Conservation (phyloP, 2,113 vertebrate genomes). For the Anarhynchus alexandrinus region DNA sequence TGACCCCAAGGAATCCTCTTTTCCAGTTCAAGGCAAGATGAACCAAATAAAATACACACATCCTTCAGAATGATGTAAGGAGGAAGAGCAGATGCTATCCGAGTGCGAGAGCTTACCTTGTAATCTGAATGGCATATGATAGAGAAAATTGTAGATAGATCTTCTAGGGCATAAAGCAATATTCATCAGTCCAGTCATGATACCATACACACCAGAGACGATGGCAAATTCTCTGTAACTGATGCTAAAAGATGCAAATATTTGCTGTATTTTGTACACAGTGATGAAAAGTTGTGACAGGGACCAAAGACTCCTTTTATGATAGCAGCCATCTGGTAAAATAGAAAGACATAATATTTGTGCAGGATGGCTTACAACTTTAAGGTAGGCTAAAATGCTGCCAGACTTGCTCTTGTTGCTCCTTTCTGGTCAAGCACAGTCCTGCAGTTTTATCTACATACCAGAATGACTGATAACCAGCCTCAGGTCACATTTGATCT, state of each 20-base stretch:
- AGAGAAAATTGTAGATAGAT: not conserved
- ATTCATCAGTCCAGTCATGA: not conserved
- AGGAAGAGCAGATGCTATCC: not conserved
- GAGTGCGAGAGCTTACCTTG: not conserved
- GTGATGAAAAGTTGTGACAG: slow-evolving; percentile 44
- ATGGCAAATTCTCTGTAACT: slow-evolving; percentile 20
- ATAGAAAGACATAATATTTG: slow-evolving; percentile 23
- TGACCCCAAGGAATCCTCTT: not conserved
- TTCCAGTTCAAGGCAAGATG: not conserved
- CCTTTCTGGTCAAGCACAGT: slow-evolving; percentile 3
- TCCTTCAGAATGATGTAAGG: not conserved
- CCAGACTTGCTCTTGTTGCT: slow-evolving; percentile 15
- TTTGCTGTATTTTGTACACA: slow-evolving; percentile 46
- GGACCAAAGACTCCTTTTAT: slow-evolving; percentile 32
- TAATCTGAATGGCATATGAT: not conserved
- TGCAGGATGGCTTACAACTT: slow-evolving; percentile 22
- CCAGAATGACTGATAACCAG: not conserved
- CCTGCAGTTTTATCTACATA: not conserved
- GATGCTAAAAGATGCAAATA: slow-evolving; percentile 47
- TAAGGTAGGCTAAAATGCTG: slow-evolving; percentile 30
- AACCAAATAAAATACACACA: not conserved
- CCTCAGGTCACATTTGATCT: not conserved
- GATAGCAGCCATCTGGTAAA: slow-evolving; percentile 42
- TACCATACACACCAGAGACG: not conserved
- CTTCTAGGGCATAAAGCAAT: not conserved